A percentile compares a stretch with the other conserved stretches of the same genome.
phyloP scores from a whole-genome alignment of 2,888 invertebrate genomes.

The Drosophila recens region DNA sequence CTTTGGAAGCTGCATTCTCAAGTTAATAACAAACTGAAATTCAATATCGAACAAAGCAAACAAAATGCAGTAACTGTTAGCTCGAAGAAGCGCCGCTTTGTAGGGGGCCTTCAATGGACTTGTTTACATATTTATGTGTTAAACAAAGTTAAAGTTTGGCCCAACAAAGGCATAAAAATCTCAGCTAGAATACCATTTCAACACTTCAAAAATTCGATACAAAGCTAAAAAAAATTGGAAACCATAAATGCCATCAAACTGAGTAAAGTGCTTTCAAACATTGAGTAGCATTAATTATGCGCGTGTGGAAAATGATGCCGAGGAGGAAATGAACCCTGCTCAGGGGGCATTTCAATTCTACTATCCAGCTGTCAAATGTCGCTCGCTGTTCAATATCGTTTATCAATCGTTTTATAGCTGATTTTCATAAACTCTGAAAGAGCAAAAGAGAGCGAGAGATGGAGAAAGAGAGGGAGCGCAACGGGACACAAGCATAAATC shows the following conservation, averaged over 20 bases:
- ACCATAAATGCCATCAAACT: conserved; percentile 62
- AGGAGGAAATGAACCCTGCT: conserved; percentile 21
- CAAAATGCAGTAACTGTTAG: conserved; percentile 11
- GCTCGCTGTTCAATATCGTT: conserved; percentile 64
- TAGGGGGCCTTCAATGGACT: conserved; percentile 46
- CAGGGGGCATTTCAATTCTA: conserved; percentile 9
- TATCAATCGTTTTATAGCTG: conserved; percentile 66
- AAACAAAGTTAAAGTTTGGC: conserved; percentile 43
- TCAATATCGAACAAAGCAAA: conserved; percentile 50
- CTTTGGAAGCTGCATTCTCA: conserved; percentile 36
- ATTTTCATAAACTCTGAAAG: conserved; percentile 65
- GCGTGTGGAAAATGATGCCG: conserved; percentile 36
- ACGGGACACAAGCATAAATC: conserved; percentile 64
- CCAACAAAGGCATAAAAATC: conserved; percentile 51
- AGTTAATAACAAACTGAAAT: conserved; percentile 57
- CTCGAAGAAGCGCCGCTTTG: conserved; percentile 13
- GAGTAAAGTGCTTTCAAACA: conserved; percentile 52
- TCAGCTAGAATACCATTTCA: conserved; percentile 63
- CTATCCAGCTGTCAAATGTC: conserved; percentile 69
- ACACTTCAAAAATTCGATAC: conserved; percentile 59
- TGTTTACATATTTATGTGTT: conserved; percentile 68
- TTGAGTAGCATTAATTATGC: conserved; percentile 49
- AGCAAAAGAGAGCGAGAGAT: background rate
- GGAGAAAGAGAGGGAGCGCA: conserved; percentile 1
- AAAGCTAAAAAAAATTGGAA: conserved; percentile 25